Evolutionary conservation across 2,888 invertebrate genomes (phyloP).

Genomic region (Oscheius sp.): DNA sequence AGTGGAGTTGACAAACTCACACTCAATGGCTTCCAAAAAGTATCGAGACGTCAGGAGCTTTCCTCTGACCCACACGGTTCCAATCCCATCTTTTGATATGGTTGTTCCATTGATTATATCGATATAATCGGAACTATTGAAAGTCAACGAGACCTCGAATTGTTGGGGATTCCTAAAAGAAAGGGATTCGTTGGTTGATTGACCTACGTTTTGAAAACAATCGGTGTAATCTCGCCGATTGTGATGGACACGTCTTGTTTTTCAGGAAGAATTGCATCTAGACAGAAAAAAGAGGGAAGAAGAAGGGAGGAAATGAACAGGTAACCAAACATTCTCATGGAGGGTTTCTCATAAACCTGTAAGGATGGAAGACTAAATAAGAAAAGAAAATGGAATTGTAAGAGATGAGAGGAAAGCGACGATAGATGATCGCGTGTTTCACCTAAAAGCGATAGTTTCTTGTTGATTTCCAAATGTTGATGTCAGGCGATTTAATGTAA

Average conservation of each 20-base stretch:
- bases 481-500: too few relatives aligned
- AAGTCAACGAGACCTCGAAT: constrained; percentile 6
- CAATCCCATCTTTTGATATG: constrained; percentile 13
- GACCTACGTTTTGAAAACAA: constrained; percentile 1
- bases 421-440: too few relatives aligned
- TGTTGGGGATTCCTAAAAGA: constrained; percentile 8
- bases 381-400: too few relatives aligned
- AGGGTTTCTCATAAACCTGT: background rate
- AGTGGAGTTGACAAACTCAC: constrained; percentile 4
- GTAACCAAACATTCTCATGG: background rate
- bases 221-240: background rate
- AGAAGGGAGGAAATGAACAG: constrained; percentile 6
- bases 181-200: background rate
- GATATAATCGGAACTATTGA: constrained; percentile 8
- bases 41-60: constrained; percentile 1
- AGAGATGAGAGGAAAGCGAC: too few relatives aligned
- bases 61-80: constrained; percentile 8
- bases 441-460: too few relatives aligned
- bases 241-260: background rate
- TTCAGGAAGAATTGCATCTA: background rate
- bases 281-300: background rate
- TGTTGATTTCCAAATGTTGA: too few relatives aligned
- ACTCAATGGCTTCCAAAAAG: constrained; percentile 16
- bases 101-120: background rate
- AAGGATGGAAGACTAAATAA: too few relatives aligned